Evolutionary conservation across 2,797 vertebrate genomes (phyloP), one percentile per base, ranked within the genome.

Genomic region (Rhinatrema bivittatum): DNA sequence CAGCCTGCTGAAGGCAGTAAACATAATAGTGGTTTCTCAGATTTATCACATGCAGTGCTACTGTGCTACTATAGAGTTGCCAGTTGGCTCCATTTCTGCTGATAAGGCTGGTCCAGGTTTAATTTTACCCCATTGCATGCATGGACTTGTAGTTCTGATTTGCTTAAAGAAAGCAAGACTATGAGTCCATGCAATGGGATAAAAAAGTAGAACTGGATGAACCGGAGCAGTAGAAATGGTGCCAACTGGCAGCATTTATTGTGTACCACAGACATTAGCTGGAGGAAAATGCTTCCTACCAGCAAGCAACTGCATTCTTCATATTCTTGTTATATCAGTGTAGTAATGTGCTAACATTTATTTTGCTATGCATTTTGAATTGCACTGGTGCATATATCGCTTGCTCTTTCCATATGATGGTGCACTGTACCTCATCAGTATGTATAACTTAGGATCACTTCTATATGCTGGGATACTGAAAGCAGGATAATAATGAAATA

Each of bases 361-460:
- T n/a, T n/a, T n/a, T n/a, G n/a, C n/a, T n/a, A n/a, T n/a, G 44
- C 61, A 20, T 49, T 64, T 66, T 48, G 34, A 50, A 14, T 22
- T 39, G 23, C 19, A 13, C 25, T 39, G 43, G 56, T n/a, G 41
- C 36, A 57, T 44, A 40, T 15, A 14, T 51, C 49, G 50, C 18
- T 65, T 62, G 52, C 27, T 47, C 31, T 44, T 26, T 28, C 56
- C 6, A 1, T 40, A 36, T 20, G 46, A n/a, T n/a, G n/a, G n/a
- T n/a, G 36, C 45, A 70, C 68, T 5, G 5, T 54, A 39, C 56
- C 56, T 72, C 46, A 60, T 77, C 59, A 42, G 32, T 47, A 53
- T 35, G 40, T 65, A 37, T 48, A 37, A 53, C n/a, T 65, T 39
- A 42, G 50, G 53, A 38, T 32, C 44, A 56, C 36, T 53, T 58